Percentiles rank a stretch among this genome's conserved stretches.
Conservation (phyloP, 2,888 invertebrate species). For the Lingula anatina region DNA sequence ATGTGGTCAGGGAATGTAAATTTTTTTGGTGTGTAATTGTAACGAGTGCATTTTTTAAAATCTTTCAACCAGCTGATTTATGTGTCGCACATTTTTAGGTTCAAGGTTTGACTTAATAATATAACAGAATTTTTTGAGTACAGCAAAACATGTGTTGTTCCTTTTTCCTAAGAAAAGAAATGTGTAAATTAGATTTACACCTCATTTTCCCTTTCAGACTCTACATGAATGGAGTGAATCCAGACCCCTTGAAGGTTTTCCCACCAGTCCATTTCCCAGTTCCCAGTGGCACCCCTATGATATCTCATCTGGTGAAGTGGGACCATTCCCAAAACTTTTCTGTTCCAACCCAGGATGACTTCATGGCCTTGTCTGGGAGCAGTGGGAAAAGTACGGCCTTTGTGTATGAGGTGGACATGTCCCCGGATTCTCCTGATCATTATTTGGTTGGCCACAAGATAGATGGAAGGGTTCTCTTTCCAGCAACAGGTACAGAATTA, state of each 20-base stretch:
- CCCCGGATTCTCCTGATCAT: constrained; percentile 25
- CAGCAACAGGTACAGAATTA: constrained; percentile 67
- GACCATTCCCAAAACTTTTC: constrained; percentile 83
- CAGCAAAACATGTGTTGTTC: too few species aligned
- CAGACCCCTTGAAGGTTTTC: constrained; percentile 69
- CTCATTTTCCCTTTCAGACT: constrained; percentile 56
- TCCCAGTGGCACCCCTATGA: constrained; percentile 77
- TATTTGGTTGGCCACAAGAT: constrained; percentile 78
- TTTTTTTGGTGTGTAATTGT: too few species aligned
- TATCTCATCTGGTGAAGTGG: constrained; percentile 81
- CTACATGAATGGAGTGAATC: constrained; percentile 75
- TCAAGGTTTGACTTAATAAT: too few species aligned
- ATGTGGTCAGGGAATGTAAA: too few species aligned
- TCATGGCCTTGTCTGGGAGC: constrained; percentile 14
- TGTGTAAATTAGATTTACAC: too few species aligned
- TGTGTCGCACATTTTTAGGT: too few species aligned
- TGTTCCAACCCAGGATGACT: constrained; percentile 34
- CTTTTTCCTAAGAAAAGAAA: too few species aligned
- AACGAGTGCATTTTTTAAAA: too few species aligned
- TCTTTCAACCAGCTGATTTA: too few species aligned
- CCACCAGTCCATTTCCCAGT: constrained; percentile 70
- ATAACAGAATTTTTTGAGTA: too few species aligned
- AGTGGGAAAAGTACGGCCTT: constrained; percentile 23
- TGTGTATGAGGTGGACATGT: constrained; percentile 36
- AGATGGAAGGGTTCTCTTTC: constrained; percentile 84